phyloP scores from a whole-genome alignment of 2,888 invertebrate species.

The Xylota segnis region DNA sequence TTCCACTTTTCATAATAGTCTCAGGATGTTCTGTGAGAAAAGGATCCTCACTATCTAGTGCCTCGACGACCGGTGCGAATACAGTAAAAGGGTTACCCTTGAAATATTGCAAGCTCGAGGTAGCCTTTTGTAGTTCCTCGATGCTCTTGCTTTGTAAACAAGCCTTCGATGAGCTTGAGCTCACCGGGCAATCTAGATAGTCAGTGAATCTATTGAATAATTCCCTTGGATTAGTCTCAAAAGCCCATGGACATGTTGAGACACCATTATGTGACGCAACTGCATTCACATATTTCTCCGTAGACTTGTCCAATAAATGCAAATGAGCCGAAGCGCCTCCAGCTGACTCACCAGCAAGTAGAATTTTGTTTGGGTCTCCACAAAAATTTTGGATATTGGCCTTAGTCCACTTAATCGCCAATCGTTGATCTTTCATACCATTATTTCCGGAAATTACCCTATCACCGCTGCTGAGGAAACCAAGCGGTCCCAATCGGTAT shows the following conservation, averaged over 20 bases:
- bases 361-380: conserved; percentile 88
- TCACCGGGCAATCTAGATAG: conserved; percentile 87
- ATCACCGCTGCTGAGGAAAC: conserved; percentile 90
- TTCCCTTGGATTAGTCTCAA: conserved; percentile 14
- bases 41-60: conserved; percentile 84
- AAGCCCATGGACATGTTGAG: conserved; percentile 86
- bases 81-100: conserved; percentile 89
- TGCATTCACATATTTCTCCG: conserved; percentile 45
- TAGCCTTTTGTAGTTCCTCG: conserved; percentile 86
- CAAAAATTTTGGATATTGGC: conserved; percentile 89
- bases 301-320: conserved; percentile 86
- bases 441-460: conserved; percentile 88
- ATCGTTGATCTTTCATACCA: conserved; percentile 89
- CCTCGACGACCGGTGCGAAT: conserved; percentile 90
- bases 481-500: conserved; percentile 88
- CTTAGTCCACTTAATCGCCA: conserved; percentile 89
- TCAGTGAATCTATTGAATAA: conserved; percentile 81
- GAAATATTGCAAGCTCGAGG: conserved; percentile 83
- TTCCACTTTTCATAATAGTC: conserved; percentile 86
- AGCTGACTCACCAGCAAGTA: conserved; percentile 88
- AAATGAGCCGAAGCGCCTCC: conserved; percentile 90
- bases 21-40: conserved; percentile 89
- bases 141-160: conserved; percentile 88
- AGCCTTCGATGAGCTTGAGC: conserved; percentile 85
- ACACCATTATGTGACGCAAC: conserved; percentile 86